These are phyloP conservation scores for Caenorhabditis zanzibari DNA, from an alignment of 2,888 invertebrate genomes.

Conservation along the genomic window DNA sequence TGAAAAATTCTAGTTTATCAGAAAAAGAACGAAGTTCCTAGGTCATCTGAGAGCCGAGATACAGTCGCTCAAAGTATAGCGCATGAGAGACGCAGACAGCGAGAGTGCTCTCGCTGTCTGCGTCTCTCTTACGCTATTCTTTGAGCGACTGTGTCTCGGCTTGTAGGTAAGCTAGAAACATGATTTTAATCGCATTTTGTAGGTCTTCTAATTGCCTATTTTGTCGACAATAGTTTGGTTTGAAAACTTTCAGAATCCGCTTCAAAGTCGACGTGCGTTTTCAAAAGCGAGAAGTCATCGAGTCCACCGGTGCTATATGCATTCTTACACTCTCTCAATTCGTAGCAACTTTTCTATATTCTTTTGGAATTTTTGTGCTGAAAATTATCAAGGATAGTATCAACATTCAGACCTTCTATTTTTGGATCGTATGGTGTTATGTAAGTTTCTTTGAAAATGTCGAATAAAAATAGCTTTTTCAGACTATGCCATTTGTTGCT, in stretches of 20 bases:
- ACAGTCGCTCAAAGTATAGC: not conserved
- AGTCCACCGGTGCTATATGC: slow-evolving; percentile 43
- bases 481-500: slow-evolving; percentile 45
- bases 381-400: not conserved
- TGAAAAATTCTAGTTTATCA: too few relatives aligned
- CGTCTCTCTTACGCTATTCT: not conserved
- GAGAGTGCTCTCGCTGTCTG: not conserved
- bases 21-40: not conserved
- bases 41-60: not conserved
- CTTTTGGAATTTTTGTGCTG: slow-evolving; percentile 14
- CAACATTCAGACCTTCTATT: not conserved
- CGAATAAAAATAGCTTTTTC: slow-evolving; percentile 2
- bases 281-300: slow-evolving; percentile 42
- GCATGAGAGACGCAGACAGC: not conserved
- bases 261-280: slow-evolving; percentile 29
- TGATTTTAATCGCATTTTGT: not conserved
- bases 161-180: too few relatives aligned
- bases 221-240: too few relatives aligned
- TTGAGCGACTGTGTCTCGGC: too few relatives aligned
- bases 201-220: too few relatives aligned
- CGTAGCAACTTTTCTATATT: slow-evolving; percentile 28
- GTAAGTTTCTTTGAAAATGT: too few relatives aligned
- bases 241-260: slow-evolving; percentile 41
- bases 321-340: slow-evolving; percentile 40
- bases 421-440: slow-evolving; percentile 36